Base-by-base conservation (phyloP, 2,888 invertebrate genomes). In the Alentia gelatinosa region DNA sequence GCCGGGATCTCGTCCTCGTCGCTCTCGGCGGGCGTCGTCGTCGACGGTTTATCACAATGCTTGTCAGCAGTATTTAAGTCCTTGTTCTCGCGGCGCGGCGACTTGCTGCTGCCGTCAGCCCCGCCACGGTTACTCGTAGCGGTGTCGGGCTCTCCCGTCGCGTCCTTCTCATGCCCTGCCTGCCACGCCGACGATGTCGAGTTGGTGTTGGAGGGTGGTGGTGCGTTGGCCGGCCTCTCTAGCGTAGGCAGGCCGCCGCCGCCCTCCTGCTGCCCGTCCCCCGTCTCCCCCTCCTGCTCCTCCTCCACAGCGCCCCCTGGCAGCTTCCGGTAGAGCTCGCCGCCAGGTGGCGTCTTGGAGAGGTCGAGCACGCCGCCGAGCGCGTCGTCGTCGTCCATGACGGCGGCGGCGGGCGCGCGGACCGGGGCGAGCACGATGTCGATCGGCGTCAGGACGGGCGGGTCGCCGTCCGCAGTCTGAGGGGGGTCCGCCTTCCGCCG, bases 41-140 rank as follows among this genome's bases (percentile, higher is more conserved):
- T 74, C 1, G 68, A 63, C 26, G 19, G 40, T 89, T 39, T 63
- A 63, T 89, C 39, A 63, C 63, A 63, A 30, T 74, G 63, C 74
- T 74, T 74, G 63, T 86, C 86, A 86, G 86, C 86, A 86, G 86
- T 47, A 86, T 42, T 74, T 33, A 33, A 15, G 26, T 68, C 68
- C 68, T 68, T 68, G 26, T 74, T 74, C 15, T 74, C 33, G 4
- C 33, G 74, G 74, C 74, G 5, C n/a, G 56, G 56, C 23, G 56
- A 56, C 56, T 56, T 74, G 74, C 30, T 74, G 26, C 74, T 74
- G 15, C 33, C 30, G 23, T 9, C 19, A 12, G 9, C 12, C 5
- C 56, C 56, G 3, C 56, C 56, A 42, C 47, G 9, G 9, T 12
- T 7, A 42, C 47, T 15, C 47, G 9, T 15, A 12, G 47, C 9